phyloP scores from a whole-genome alignment of 2,797 vertebrate genomes.

The Triplophysa yarkandensis region DNA sequence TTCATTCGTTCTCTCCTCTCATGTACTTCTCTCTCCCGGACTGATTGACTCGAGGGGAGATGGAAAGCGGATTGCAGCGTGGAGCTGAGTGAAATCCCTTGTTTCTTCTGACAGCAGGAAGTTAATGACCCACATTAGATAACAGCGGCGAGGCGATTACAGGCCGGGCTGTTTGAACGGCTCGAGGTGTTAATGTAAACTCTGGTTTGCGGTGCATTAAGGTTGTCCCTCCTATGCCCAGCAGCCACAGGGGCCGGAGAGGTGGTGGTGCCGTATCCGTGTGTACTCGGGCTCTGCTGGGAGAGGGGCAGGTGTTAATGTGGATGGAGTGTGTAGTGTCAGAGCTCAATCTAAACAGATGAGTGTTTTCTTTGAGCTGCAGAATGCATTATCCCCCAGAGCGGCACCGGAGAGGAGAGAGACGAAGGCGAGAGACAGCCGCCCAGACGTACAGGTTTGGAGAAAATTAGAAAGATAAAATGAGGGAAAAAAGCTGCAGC shows the following conservation, averaged over 20 bases:
- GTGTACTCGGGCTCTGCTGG: conserved; percentile 15
- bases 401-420: neutral
- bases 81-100: conserved; percentile 38
- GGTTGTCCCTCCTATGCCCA: neutral
- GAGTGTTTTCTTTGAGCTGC: conserved; percentile 35
- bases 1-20: neutral
- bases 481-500: neutral
- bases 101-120: conserved; percentile 44
- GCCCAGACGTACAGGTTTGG: conserved; percentile 10
- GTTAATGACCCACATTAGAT: conserved; percentile 48
- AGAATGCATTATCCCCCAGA: conserved; percentile 23
- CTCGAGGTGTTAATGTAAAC: conserved; percentile 44
- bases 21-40: conserved; percentile 14
- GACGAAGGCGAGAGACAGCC: neutral
- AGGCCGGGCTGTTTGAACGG: conserved; percentile 8
- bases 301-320: conserved; percentile 36
- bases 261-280: neutral
- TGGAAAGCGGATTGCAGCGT: conserved; percentile 4
- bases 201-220: conserved; percentile 4
- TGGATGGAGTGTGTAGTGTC: conserved; percentile 36
- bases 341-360: conserved; percentile 47
- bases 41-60: conserved; percentile 18
- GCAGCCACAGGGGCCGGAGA: neutral
- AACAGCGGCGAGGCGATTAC: conserved; percentile 39
- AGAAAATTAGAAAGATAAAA: conserved; percentile 21